Evolutionary conservation across 2,797 vertebrate species (phyloP), one percentile per base, ranked within the genome.

Genomic region (Pseudomugil gertrudae): DNA sequence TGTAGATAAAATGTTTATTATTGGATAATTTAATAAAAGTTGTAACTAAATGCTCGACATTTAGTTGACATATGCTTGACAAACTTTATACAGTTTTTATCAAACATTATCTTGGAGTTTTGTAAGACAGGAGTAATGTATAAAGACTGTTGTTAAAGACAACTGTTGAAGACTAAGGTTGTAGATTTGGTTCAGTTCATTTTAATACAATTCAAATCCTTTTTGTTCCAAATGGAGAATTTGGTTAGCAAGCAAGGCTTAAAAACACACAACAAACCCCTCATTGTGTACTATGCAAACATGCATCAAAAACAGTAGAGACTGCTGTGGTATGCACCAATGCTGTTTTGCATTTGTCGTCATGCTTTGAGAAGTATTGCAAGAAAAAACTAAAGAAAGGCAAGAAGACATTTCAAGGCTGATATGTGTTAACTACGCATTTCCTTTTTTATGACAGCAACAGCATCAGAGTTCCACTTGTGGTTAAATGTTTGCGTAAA

Each of bases 121-220:
- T 5, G 0, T 9, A 21, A 40, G 14, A n/a, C 4, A 36, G 1
- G 9, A 4, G 30, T 13, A 29, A 45, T 17, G 63, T 19, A 21
- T 3, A 32, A 35, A 38, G 6, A 36, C 17, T 32, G 21, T 60
- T 45, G 40, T n/a, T 43, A 17, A 43, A 43, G 40, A n/a, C 40
- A 45, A 45, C 40, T 47, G 43, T 47, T 47, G n/a, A 21, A 47
- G 29, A 21, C 63, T 63, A 26, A 10, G n/a, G 2, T 35, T 35
- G 33, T 11, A 26, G 13, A 65, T 67, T 48, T 5, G 3, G 24
- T 58, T 69, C 21, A 57, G 36, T 77, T 75, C n/a, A 84, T 88
- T 89, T 86, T n/a, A 77, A 80, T 89, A 51, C 50, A 60, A 91
- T 85, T 88, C 84, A 90, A 89, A 90, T 90, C n/a, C 56, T 15